phyloP scores from a whole-genome alignment of 2,797 vertebrate species.

The Rhinatrema bivittatum region DNA sequence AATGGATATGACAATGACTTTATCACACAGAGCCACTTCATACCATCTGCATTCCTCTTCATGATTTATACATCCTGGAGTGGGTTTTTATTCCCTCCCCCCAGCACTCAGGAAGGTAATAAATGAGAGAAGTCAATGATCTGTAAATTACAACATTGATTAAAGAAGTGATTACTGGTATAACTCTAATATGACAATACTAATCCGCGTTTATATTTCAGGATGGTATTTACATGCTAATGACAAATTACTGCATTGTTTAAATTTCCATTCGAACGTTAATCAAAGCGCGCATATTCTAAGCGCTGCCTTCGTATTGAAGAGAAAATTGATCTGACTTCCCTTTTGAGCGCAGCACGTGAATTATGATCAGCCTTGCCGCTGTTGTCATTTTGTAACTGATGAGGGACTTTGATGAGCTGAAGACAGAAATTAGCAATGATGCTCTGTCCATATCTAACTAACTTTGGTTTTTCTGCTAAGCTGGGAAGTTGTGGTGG shows the following conservation, averaged over 20 bases:
- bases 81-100: slow-evolving; percentile 24
- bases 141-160: slow-evolving; percentile 63
- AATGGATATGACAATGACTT: slow-evolving; percentile 46
- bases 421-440: not conserved
- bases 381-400: too few relatives aligned
- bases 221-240: slow-evolving; percentile 41
- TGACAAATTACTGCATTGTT: slow-evolving; percentile 24
- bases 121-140: slow-evolving; percentile 53
- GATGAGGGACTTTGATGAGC: not conserved
- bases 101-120: slow-evolving; percentile 35
- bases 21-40: slow-evolving; percentile 31
- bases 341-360: not conserved
- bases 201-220: slow-evolving; percentile 36
- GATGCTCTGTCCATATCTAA: not conserved
- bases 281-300: slow-evolving; percentile 25
- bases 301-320: slow-evolving; percentile 26
- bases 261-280: slow-evolving; percentile 28
- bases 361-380: not conserved
- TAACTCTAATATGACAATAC: slow-evolving; percentile 37
- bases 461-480: not conserved
- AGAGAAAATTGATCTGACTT: not conserved
- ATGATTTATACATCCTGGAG: slow-evolving; percentile 46
- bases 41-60: slow-evolving; percentile 28
- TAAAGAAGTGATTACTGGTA: slow-evolving; percentile 48
- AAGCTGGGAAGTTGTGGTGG: slow-evolving; percentile 2